Evolutionary conservation across 2,797 vertebrate genomes (phyloP).

Genomic region (Salmo trutta): DNA sequence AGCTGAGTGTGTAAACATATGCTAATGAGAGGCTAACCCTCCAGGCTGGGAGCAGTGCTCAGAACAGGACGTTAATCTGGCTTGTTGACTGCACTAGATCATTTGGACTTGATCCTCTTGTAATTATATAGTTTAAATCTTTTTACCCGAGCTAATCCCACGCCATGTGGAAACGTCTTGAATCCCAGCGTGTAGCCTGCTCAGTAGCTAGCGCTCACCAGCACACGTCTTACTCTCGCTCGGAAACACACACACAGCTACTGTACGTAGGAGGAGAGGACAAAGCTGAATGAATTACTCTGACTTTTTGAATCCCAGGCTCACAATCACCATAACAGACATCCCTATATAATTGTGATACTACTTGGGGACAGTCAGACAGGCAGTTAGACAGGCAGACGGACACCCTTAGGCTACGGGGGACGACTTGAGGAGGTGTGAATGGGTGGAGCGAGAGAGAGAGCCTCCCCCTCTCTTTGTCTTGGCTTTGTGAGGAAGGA

Average conservation of each 20-base stretch:
- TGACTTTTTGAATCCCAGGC: constrained; percentile 46
- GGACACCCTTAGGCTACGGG: constrained; percentile 40
- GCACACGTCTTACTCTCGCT: constrained; percentile 54
- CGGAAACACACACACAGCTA: background rate
- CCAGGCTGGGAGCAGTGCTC: constrained; percentile 57
- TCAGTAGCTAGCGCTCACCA: constrained; percentile 55
- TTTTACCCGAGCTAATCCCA: constrained; percentile 85
- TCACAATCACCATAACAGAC: constrained; percentile 53
- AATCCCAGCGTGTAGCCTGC: constrained; percentile 52
- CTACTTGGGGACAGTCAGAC: constrained; percentile 48
- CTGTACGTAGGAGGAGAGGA: constrained; percentile 44
- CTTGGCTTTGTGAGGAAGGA: constrained; percentile 41
- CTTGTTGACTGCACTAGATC: constrained; percentile 82
- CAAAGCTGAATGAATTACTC: constrained; percentile 49
- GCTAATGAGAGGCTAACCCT: constrained; percentile 85
- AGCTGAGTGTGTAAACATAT: constrained; percentile 91
- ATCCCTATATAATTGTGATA: constrained; percentile 65
- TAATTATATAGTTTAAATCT: constrained; percentile 92
- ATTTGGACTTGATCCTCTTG: constrained; percentile 91
- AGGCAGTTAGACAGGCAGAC: constrained; percentile 29
- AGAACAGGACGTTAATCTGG: constrained; percentile 83
- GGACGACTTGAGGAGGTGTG: constrained; percentile 43
- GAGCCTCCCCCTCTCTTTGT: constrained; percentile 48
- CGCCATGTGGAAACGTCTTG: constrained; percentile 65
- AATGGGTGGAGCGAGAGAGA: constrained; percentile 34